Conservation (phyloP, 53 echinoderm and acorn worm species). For the Astropecten irregularis region DNA sequence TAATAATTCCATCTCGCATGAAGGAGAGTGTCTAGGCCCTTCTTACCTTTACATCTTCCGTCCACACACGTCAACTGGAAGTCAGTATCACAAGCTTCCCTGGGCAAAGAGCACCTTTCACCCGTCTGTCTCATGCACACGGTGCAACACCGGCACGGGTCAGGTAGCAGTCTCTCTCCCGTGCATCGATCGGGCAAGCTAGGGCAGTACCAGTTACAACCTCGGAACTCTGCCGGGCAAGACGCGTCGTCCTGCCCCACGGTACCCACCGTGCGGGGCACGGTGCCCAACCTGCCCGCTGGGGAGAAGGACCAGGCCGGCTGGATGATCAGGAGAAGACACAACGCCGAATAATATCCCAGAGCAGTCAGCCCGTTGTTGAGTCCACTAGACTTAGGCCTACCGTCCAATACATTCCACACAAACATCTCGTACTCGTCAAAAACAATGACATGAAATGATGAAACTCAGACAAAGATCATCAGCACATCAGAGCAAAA, state of each 20-base stretch:
- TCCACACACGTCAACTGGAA: conserved; percentile 79
- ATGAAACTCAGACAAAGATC: neutral
- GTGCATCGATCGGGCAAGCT: conserved; percentile 68
- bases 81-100: conserved; percentile 77
- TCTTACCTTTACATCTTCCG: conserved; percentile 88
- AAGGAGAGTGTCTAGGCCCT: no score
- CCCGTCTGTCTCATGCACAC: conserved; percentile 87
- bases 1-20: no score
- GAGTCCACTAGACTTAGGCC: neutral
- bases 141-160: conserved; percentile 85
- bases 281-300: neutral
- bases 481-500: neutral
- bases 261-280: neutral
- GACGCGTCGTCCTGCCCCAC: conserved; percentile 64
- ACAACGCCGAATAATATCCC: neutral
- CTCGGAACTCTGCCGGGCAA: conserved; percentile 65
- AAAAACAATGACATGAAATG: no score
- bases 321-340: neutral
- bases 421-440: no score
- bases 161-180: conserved; percentile 66
- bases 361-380: neutral
- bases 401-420: neutral
- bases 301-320: neutral
- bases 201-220: conserved; percentile 85
- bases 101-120: conserved; percentile 73